A percentile compares a stretch with the other conserved stretches of the same genome.
Evolutionary conservation across 2,888 invertebrate species (phyloP).

Genomic region (Operophtera brumata): DNA sequence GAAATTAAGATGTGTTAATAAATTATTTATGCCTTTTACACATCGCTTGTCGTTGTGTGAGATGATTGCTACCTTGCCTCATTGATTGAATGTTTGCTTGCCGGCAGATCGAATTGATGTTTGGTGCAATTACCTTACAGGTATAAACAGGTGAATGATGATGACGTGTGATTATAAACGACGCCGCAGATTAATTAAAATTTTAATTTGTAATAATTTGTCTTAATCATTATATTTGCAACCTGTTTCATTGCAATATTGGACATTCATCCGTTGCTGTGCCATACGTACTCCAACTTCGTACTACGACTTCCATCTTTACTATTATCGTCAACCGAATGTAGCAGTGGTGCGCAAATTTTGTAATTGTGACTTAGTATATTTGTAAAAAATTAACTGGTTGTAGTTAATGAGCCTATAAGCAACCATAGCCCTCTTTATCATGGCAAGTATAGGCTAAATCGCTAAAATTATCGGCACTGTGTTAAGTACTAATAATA

Average conservation of each 20-base stretch:
- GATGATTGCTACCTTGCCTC: constrained; percentile 27
- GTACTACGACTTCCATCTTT: too few species aligned
- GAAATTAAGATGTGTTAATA: constrained; percentile 25
- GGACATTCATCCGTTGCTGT: too few species aligned
- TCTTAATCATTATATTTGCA: too few species aligned
- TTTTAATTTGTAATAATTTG: too few species aligned
- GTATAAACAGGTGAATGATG: constrained; percentile 12
- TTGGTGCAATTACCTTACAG: constrained; percentile 1
- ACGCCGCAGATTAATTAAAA: background rate
- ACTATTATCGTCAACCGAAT: too few species aligned
- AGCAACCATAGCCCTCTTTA: background rate
- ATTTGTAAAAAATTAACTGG: background rate
- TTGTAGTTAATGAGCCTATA: background rate
- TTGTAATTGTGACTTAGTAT: too few species aligned
- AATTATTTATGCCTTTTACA: constrained; percentile 26
- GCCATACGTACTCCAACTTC: too few species aligned
- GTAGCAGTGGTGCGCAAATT: too few species aligned
- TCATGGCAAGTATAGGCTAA: background rate
- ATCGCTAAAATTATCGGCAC: background rate
- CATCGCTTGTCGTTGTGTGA: constrained; percentile 18
- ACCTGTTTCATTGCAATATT: too few species aligned
- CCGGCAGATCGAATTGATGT: constrained; percentile 8
- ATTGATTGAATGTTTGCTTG: constrained; percentile 21
- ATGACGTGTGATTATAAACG: background rate
- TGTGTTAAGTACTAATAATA: background rate